Evolutionary conservation across 2,797 vertebrate species (phyloP), one percentile per base, ranked within the genome.

Genomic region (Arrhamphus sclerolepis): DNA sequence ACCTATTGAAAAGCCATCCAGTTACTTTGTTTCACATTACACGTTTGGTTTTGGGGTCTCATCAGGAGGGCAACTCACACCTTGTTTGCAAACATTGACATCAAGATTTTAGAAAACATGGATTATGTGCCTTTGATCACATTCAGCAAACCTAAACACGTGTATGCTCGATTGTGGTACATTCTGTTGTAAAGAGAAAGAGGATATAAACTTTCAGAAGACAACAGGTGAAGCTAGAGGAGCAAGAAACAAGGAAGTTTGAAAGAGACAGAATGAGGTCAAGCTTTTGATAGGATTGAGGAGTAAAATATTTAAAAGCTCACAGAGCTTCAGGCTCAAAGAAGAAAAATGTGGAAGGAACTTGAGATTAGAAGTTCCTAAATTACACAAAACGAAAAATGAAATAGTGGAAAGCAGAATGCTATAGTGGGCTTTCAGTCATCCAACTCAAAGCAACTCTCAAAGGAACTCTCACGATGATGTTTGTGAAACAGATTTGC

Each of bases 261-360:
- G 71, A 58, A 78, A 56, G 58, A 73, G 85, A 91, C 81, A 86
- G 84, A 90, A 86, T 86, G 81, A 65, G 85, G 84, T 70, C 78
- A 58, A 69, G 49, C 43, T 69, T 56, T 63, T 86, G 87, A 88
- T 80, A 77, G 70, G 56, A 72, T 42, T 29, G 56, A 70, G 43
- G 46, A 72, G 66, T 81, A 46, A 83, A 79, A 85, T 77, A 74
- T 73, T 77, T 66, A 70, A 60, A 48, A 67, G 76, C 73, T 74
- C 71, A 62, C 44, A 71, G 51, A 43, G 64, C 72, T 78, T 56
- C 1, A 1, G 66, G 68, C 69, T 81, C 56, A 70, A 71, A 76
- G 46, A 19, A 63, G 39, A 54, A 70, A 56, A 67, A 75, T 53
- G 53, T 52, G 52, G 46, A 68, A 26, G 47, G 60, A 56, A 51